phyloP scores from a whole-genome alignment of 2,888 invertebrate genomes.

The Clusia tigrina region DNA sequence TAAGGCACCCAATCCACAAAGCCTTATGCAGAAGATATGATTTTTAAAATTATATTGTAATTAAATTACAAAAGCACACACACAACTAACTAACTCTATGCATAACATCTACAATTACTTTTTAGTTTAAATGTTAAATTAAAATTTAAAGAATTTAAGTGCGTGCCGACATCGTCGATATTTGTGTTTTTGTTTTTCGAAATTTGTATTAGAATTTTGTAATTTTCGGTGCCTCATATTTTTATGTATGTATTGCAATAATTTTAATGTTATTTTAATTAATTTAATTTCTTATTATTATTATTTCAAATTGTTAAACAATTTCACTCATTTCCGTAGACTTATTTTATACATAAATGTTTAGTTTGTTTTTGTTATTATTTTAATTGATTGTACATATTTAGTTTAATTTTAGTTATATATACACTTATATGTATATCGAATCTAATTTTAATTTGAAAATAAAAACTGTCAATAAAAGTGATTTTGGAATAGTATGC shows the following conservation, averaged over 20 bases:
- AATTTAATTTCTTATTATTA: background rate
- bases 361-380: background rate
- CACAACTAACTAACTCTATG: too few species aligned
- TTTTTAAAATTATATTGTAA: background rate
- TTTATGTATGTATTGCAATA: too few species aligned
- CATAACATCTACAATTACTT: too few species aligned
- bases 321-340: constrained; percentile 19
- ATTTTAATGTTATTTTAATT: too few species aligned
- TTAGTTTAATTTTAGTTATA: background rate
- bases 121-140: too few species aligned
- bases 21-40: too few species aligned
- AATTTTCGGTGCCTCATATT: too few species aligned
- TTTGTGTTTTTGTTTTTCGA: too few species aligned
- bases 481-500: constrained; percentile 1
- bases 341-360: constrained; percentile 2
- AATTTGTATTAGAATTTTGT: too few species aligned
- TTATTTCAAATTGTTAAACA: constrained; percentile 5
- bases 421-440: constrained; percentile 2
- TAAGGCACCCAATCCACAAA: too few species aligned
- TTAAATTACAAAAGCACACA: constrained; percentile 1
- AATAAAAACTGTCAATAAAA: constrained; percentile 17
- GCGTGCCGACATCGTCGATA: too few species aligned
- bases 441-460: constrained; percentile 5
- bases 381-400: constrained; percentile 14
- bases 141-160: too few species aligned